Evolutionary conservation across 2,888 invertebrate genomes (phyloP).

Genomic region (Tachina grossa): DNA sequence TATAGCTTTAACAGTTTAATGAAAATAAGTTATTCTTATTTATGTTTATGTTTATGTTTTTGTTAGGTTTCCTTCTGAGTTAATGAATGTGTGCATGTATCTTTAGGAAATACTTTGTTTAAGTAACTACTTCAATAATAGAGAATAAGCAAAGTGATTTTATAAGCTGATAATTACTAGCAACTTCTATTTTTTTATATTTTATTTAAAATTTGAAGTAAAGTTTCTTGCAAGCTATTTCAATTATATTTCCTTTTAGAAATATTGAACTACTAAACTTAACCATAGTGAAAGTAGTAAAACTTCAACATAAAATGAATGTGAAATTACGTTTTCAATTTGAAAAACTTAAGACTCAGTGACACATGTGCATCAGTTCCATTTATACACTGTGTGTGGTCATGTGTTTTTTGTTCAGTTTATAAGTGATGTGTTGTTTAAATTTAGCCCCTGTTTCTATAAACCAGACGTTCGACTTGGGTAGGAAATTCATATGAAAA

Average conservation of each 20-base stretch:
- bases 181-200: not conserved
- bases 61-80: not conserved
- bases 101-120: not conserved
- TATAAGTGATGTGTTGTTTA: too few relatives aligned
- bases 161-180: not conserved
- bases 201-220: not conserved
- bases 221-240: not conserved
- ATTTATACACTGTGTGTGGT: not conserved
- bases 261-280: not conserved
- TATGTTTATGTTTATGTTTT: not conserved
- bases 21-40: too few relatives aligned
- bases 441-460: too few relatives aligned
- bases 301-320: not conserved
- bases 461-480: too few relatives aligned
- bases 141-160: not conserved
- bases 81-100: not conserved
- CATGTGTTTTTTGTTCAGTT: too few relatives aligned
- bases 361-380: not conserved
- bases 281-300: not conserved
- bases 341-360: not conserved
- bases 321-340: not conserved
- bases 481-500: too few relatives aligned
- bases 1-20: not conserved
- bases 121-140: not conserved
- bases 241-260: not conserved